A percentile compares a stretch with the other conserved stretches of the same genome.
These are phyloP conservation scores for Pantherophis alleghaniensis DNA, from an alignment of 2,797 vertebrate genomes.

Conservation along the genomic window DNA sequence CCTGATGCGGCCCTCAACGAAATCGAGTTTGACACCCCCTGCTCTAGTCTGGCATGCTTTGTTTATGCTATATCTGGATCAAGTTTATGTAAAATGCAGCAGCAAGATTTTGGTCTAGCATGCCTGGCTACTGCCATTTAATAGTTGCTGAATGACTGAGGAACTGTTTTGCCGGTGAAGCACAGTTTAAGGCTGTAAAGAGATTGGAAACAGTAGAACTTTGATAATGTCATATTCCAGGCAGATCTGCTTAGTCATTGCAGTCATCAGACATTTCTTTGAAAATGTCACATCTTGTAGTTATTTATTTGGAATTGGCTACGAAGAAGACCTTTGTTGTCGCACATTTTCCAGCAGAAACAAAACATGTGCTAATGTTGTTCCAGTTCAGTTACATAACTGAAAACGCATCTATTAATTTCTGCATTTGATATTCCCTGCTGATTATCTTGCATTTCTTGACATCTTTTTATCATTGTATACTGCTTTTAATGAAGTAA, in stretches of 20 bases:
- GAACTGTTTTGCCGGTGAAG: not conserved
- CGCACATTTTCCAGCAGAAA: not conserved
- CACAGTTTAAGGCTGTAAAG: not conserved
- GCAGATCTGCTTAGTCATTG: not conserved
- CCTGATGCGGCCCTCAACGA: too few relatives aligned
- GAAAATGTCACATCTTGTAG: not conserved
- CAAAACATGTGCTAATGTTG: not conserved
- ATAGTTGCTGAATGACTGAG: not conserved
- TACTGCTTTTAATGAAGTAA: not conserved
- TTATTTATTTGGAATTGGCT: not conserved
- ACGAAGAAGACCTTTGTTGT: not conserved
- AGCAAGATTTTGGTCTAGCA: not conserved
- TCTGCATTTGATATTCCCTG: not conserved
- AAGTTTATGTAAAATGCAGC: not conserved
- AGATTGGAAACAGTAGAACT: not conserved
- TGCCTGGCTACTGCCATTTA: not conserved
- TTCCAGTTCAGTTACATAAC: not conserved
- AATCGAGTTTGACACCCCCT: not conserved
- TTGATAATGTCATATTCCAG: not conserved
- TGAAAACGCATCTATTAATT: not conserved
- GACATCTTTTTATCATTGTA: not conserved
- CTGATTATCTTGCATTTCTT: not conserved
- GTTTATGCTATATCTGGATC: not conserved
- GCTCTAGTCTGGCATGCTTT: not conserved
- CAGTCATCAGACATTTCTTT: not conserved